Evolutionary conservation across 2,797 vertebrate genomes (phyloP).

Genomic region (Prunella strophiata): DNA sequence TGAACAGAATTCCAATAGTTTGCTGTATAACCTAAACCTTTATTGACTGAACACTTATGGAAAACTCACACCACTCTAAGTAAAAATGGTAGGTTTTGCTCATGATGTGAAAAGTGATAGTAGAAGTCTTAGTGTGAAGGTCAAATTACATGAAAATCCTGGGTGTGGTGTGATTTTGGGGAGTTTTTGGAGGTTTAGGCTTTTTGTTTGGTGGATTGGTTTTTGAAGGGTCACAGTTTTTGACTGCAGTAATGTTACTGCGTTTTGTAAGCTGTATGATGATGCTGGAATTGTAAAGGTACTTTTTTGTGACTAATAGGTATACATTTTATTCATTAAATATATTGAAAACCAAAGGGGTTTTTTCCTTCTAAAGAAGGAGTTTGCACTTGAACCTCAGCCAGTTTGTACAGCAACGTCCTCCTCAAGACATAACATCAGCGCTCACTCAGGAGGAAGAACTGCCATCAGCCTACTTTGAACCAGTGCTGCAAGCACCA

Average conservation of each 20-base stretch:
- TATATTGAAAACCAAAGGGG: not conserved
- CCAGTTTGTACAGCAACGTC: not conserved
- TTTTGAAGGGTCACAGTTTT: not conserved
- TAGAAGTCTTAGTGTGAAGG: not conserved
- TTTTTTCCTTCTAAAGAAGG: not conserved
- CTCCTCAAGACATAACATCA: not conserved
- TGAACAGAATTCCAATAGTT: not conserved
- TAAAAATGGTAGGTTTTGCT: not conserved
- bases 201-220: not conserved
- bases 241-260: not conserved
- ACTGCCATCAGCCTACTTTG: not conserved
- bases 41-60: not conserved
- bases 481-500: not conserved
- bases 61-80: not conserved
- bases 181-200: not conserved
- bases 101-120: not conserved
- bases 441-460: not conserved
- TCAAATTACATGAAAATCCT: not conserved
- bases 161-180: not conserved
- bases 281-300: constrained; percentile 46
- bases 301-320: constrained; percentile 48
- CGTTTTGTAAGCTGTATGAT: constrained; percentile 12
- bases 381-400: not conserved
- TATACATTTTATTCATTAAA: constrained; percentile 73
- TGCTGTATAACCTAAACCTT: not conserved